Conservation (phyloP, 64 coral and sea anemone species). For the Orbicella faveolata region DNA sequence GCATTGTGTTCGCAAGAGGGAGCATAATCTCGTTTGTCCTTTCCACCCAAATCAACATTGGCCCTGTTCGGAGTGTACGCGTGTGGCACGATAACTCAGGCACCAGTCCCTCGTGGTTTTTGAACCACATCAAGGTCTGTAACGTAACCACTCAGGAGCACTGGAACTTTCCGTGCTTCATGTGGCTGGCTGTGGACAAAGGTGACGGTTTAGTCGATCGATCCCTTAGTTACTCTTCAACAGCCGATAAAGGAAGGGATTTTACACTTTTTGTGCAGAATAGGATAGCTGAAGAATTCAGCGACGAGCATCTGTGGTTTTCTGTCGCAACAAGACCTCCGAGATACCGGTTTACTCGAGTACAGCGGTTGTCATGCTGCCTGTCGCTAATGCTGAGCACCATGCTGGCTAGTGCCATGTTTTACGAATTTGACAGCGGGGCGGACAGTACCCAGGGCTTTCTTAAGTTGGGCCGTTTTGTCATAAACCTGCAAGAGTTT, state of each 20-base stretch:
- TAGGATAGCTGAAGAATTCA: conserved; percentile 31
- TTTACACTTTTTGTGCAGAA: conserved; percentile 21
- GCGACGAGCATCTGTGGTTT: conserved; percentile 44
- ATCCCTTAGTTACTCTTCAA: background rate
- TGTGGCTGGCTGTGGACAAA: conserved; percentile 56
- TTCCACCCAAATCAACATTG: conserved; percentile 19
- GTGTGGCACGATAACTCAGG: conserved; percentile 66
- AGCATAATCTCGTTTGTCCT: conserved; percentile 26
- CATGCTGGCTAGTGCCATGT: conserved; percentile 58
- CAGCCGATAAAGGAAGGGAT: background rate
- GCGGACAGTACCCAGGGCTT: background rate
- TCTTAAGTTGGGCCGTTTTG: conserved; percentile 36
- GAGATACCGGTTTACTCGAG: conserved; percentile 26
- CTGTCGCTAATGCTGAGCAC: conserved; percentile 34
- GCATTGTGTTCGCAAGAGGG: conserved; percentile 43
- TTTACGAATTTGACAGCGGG: conserved; percentile 23
- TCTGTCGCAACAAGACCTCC: conserved; percentile 40
- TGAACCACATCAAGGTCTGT: conserved; percentile 25
- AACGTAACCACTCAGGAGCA: background rate
- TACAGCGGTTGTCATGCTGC: conserved; percentile 46
- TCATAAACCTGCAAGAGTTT: conserved; percentile 16
- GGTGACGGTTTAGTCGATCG: conserved; percentile 45
- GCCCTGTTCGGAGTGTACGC: conserved; percentile 28
- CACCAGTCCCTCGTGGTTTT: conserved; percentile 46
- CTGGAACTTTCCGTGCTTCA: conserved; percentile 17